phyloP scores from a whole-genome alignment of 2,888 invertebrate species.

The Acanthoscelides obtectus region DNA sequence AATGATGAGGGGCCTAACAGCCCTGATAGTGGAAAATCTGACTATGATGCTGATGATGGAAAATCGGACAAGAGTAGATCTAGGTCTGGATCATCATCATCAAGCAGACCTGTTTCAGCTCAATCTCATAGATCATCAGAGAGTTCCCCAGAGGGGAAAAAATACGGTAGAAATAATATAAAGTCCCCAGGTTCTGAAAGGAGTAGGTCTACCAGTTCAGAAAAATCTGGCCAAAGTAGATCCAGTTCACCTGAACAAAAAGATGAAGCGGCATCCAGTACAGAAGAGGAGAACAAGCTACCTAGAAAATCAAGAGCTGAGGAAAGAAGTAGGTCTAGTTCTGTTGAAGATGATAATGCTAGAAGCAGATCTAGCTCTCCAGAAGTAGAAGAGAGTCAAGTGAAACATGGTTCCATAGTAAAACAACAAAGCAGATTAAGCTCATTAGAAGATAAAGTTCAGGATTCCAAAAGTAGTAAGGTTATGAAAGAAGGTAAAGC shows the following conservation, averaged over 20 bases:
- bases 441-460: no score
- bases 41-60: conserved; percentile 9
- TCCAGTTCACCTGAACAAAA: neutral
- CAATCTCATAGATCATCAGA: conserved; percentile 26
- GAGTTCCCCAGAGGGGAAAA: conserved; percentile 38
- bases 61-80: conserved; percentile 17
- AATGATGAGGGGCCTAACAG: conserved; percentile 34
- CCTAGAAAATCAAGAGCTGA: neutral
- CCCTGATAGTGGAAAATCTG: conserved; percentile 24
- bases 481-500: neutral
- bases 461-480: no score
- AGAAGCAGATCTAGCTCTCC: neutral
- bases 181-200: conserved; percentile 12
- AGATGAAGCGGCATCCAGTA: neutral
- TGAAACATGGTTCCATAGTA: neutral
- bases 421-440: neutral
- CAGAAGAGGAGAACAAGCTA: neutral
- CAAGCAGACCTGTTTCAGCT: conserved; percentile 29
- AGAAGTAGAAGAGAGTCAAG: neutral
- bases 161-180: conserved; percentile 41
- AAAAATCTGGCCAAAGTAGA: neutral
- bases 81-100: conserved; percentile 17
- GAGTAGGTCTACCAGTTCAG: conserved; percentile 3
- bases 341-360: neutral
- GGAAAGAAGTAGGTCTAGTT: neutral